Conservation (phyloP, 1,140 invertebrate genomes). For the Zaprionus nigranus region DNA sequence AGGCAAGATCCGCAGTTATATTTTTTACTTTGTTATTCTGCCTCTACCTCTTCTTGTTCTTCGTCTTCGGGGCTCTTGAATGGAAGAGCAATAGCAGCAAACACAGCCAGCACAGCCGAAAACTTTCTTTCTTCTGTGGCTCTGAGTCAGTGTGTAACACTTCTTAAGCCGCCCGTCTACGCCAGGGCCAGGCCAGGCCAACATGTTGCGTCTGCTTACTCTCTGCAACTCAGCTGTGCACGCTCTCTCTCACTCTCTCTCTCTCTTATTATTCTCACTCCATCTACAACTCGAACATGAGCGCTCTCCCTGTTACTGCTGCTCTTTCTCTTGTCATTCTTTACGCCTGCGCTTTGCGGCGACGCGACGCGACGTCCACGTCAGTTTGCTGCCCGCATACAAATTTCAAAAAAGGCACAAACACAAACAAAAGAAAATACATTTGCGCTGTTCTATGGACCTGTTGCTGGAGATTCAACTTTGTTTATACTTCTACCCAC, state of each 20-base stretch:
- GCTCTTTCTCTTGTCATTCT: conserved; percentile 51
- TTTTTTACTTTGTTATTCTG: conserved; percentile 15
- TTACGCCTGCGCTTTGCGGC: conserved; percentile 68
- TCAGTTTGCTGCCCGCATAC: conserved; percentile 61
- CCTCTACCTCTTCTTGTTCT: not conserved
- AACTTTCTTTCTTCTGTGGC: conserved; percentile 82
- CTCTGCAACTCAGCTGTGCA: conserved; percentile 28
- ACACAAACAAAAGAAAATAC: not conserved
- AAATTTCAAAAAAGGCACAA: conserved; percentile 27
- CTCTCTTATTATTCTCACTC: not conserved
- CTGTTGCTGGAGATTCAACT: conserved; percentile 53
- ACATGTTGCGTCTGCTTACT: conserved; percentile 57
- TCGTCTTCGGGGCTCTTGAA: conserved; percentile 7
- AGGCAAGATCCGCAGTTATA: not conserved
- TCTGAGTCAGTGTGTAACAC: conserved; percentile 70
- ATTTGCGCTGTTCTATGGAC: conserved; percentile 50
- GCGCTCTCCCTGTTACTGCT: not conserved
- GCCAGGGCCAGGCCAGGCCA: conserved; percentile 36
- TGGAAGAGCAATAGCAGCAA: conserved; percentile 22
- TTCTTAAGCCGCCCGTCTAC: conserved; percentile 70
- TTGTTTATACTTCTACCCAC: conserved; percentile 80
- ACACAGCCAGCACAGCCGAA: conserved; percentile 71
- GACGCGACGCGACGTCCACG: conserved; percentile 45
- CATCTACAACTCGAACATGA: not conserved
- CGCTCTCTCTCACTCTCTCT: conserved; percentile 12